Conservation (phyloP, 2,797 vertebrate species). For the Graptemys geographica region DNA sequence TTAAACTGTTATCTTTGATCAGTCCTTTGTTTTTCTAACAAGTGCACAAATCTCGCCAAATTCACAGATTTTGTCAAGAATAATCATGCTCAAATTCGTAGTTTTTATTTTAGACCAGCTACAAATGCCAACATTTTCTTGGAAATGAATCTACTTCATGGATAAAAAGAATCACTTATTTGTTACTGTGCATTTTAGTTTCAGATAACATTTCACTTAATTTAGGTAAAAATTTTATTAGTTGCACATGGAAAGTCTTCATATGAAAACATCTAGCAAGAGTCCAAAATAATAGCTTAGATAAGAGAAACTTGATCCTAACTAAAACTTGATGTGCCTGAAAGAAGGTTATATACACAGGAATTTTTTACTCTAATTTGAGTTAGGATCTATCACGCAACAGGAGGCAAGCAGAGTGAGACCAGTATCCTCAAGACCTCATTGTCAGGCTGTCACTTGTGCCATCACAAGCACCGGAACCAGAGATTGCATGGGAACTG, state of each 20-base stretch:
- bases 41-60: constrained; percentile 71
- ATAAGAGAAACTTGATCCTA: constrained; percentile 55
- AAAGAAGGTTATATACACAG: constrained; percentile 20
- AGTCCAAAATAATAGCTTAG: constrained; percentile 62
- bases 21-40: constrained; percentile 71
- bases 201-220: constrained; percentile 71
- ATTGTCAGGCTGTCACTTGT: not conserved
- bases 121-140: constrained; percentile 79
- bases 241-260: constrained; percentile 75
- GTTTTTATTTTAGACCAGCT: constrained; percentile 60
- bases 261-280: constrained; percentile 55
- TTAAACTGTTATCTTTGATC: constrained; percentile 75
- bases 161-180: constrained; percentile 74
- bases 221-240: constrained; percentile 78
- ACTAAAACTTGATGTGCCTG: constrained; percentile 61
- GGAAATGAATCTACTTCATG: constrained; percentile 65
- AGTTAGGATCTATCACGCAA: constrained; percentile 29
- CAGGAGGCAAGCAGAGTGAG: not conserved
- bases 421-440: not conserved
- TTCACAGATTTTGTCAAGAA: constrained; percentile 83
- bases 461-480: not conserved
- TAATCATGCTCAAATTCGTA: constrained; percentile 75
- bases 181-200: constrained; percentile 71
- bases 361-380: constrained; percentile 42
- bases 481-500: not conserved